These are phyloP conservation scores for Eupeodes latifasciatus DNA, from an alignment of 2,888 invertebrate species.

Conservation along the genomic window DNA sequence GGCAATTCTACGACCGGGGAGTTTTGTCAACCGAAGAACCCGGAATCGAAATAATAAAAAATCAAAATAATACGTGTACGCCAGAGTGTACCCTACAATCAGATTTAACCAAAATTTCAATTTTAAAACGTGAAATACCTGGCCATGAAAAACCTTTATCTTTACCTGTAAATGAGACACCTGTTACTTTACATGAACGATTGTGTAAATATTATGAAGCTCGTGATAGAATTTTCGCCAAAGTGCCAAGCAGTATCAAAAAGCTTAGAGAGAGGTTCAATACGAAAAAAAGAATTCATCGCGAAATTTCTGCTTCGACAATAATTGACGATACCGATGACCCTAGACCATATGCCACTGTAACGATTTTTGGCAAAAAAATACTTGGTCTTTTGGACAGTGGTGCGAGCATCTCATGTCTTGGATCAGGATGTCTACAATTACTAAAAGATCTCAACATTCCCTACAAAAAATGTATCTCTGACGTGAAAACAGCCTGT, in stretches of 20 bases:
- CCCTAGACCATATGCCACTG: slow-evolving; percentile 21
- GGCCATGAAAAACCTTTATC: not conserved
- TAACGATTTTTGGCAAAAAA: slow-evolving; percentile 10
- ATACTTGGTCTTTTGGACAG: slow-evolving; percentile 33
- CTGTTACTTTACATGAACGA: slow-evolving; percentile 4
- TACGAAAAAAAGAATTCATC: not conserved
- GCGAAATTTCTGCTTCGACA: slow-evolving; percentile 8
- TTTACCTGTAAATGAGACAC: not conserved
- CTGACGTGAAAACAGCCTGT: slow-evolving; percentile 23
- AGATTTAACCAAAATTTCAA: not conserved
- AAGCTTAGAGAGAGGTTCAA: slow-evolving; percentile 18
- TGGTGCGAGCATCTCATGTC: slow-evolving; percentile 19
- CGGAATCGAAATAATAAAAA: no score
- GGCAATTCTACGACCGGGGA: no score
- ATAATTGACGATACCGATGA: not conserved
- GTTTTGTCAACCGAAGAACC: no score
- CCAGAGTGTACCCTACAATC: no score
- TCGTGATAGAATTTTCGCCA: slow-evolving; percentile 6
- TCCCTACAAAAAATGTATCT: not conserved
- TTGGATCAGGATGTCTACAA: slow-evolving; percentile 23
- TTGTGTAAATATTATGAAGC: slow-evolving; percentile 11
- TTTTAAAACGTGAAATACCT: not conserved
- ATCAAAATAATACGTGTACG: no score
- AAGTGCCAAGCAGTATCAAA: not conserved
- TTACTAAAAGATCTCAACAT: not conserved